These are phyloP conservation scores for Beris morrisii DNA, from an alignment of 2,888 invertebrate species.

Conservation along the genomic window DNA sequence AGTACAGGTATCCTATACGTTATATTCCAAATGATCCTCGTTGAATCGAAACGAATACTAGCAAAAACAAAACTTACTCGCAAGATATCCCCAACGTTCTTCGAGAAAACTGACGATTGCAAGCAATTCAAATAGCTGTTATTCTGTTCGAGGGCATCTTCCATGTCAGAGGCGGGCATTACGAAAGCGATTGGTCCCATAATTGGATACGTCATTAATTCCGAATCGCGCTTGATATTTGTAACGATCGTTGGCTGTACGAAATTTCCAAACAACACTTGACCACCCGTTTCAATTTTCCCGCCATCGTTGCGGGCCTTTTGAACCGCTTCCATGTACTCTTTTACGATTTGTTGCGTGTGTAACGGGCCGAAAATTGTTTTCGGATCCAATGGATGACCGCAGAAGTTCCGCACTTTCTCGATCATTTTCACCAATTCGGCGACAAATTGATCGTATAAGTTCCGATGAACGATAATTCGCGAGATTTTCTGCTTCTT, in stretches of 20 bases:
- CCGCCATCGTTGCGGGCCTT: neutral
- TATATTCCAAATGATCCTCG: too few relatives aligned
- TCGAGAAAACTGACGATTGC: constrained; percentile 18
- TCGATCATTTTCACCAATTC: neutral
- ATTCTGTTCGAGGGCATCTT: constrained; percentile 15
- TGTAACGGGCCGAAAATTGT: constrained; percentile 19
- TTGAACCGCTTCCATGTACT: neutral
- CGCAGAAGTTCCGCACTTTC: constrained; percentile 1
- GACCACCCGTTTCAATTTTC: constrained; percentile 5
- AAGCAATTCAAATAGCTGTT: constrained; percentile 6
- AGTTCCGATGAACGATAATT: constrained; percentile 6
- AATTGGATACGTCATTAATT: neutral
- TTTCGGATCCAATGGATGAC: constrained; percentile 14
- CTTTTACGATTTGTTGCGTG: neutral
- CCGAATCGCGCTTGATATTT: neutral
- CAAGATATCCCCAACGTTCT: constrained; percentile 14
- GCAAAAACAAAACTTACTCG: neutral
- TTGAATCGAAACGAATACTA: too few relatives aligned
- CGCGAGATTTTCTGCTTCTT: constrained; percentile 24
- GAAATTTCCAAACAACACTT: constrained; percentile 2
- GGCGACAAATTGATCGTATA: constrained; percentile 18
- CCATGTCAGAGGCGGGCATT: constrained; percentile 9
- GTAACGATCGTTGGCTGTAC: constrained; percentile 14
- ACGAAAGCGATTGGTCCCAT: constrained; percentile 12
- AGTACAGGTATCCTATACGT: too few relatives aligned